phyloP scores from a whole-genome alignment of 2,888 invertebrate species.

The Drosophila seclusa region DNA sequence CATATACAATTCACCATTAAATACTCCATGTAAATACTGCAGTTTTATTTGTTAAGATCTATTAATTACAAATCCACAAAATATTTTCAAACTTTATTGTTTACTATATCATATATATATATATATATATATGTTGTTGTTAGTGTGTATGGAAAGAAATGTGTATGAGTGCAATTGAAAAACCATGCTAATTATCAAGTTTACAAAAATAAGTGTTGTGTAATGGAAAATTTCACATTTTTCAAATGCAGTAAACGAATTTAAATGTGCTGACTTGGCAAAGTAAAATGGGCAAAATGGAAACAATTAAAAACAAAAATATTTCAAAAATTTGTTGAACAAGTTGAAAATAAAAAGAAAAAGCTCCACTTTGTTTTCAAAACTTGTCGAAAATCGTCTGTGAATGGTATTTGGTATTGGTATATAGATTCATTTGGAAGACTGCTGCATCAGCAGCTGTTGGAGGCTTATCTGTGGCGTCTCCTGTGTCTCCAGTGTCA shows the following conservation, averaged over 20 bases:
- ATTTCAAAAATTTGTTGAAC: background rate
- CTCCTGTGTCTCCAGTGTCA: background rate
- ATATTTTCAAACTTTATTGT: background rate
- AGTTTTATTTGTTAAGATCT: background rate
- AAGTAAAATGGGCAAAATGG: background rate
- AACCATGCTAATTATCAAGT: conserved; percentile 10
- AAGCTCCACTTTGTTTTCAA: background rate
- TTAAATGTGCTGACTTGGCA: conserved; percentile 30
- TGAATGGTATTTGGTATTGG: background rate
- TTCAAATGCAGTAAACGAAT: background rate
- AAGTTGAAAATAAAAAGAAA: background rate
- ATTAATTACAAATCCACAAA: background rate
- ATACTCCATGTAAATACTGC: background rate
- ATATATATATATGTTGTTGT: conserved; percentile 16
- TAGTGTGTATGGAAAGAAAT: conserved; percentile 10
- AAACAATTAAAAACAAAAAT: background rate
- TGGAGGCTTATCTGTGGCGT: background rate
- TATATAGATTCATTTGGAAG: background rate
- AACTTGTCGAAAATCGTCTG: background rate
- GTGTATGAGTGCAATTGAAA: conserved; percentile 19
- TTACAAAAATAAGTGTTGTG: conserved; percentile 3
- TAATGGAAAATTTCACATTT: background rate
- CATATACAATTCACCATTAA: background rate
- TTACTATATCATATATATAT: background rate
- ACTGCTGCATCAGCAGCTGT: background rate